phyloP scores from a whole-genome alignment of 2,113 vertebrate genomes.

The Shinisaurus crocodilurus region DNA sequence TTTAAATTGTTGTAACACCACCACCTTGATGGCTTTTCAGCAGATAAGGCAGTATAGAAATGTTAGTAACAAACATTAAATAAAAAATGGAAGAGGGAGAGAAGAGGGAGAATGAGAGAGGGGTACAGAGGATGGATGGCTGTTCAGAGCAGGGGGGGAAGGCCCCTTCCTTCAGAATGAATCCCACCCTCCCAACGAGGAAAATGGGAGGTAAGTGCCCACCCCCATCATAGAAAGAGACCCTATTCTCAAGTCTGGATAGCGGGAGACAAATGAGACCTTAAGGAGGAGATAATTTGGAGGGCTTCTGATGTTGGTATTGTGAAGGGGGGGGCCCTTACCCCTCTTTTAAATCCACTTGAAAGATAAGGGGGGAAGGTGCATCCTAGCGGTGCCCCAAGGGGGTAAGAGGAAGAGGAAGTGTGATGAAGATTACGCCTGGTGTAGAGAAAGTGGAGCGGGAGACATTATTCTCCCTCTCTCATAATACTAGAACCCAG shows the following conservation, averaged over 20 bases:
- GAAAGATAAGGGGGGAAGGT: background rate
- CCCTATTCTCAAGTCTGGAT: background rate
- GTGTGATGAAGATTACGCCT: background rate
- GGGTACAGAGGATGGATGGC: background rate
- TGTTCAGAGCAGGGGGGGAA: fast-evolving
- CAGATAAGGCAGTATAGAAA: too few relatives aligned
- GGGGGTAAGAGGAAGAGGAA: background rate
- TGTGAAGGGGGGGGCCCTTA: background rate
- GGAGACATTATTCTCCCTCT: too few relatives aligned
- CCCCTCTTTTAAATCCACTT: background rate
- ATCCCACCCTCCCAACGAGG: background rate
- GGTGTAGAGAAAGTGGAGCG: background rate
- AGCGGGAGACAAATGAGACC: background rate
- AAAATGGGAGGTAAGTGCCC: background rate
- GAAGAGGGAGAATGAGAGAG: background rate
- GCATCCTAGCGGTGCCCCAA: background rate
- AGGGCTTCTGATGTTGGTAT: too few relatives aligned
- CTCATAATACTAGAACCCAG: background rate
- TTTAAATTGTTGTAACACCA: too few relatives aligned
- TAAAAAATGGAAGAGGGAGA: fast-evolving
- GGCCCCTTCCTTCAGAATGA: background rate
- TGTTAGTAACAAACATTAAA: too few relatives aligned
- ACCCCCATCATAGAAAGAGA: background rate
- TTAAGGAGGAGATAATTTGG: background rate
- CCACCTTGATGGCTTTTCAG: too few relatives aligned